phyloP scores from a whole-genome alignment of 2,113 vertebrate species.

The Thamnaconus septentrionalis region DNA sequence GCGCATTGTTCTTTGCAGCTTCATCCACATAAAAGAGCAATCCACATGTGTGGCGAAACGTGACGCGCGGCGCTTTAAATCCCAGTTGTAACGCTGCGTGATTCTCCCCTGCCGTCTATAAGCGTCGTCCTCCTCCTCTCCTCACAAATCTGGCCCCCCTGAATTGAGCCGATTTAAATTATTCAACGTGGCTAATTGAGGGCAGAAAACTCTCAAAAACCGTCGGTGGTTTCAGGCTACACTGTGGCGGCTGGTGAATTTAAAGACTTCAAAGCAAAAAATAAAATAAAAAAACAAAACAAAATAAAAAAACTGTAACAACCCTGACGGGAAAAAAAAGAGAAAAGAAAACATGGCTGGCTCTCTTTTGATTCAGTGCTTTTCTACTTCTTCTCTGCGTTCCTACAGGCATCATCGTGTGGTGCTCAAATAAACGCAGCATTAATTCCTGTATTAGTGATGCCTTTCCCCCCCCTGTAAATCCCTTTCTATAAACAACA shows the following conservation, averaged over 20 bases:
- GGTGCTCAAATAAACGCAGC: conserved; percentile 10
- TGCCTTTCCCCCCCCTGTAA: conserved; percentile 3
- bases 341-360: background rate
- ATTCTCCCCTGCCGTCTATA: conserved; percentile 12
- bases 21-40: background rate
- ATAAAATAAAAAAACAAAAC: too few relatives aligned
- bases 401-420: conserved; percentile 26
- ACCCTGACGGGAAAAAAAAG: too few relatives aligned
- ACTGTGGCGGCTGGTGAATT: conserved; percentile 40
- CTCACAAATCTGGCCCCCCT: conserved; percentile 15
- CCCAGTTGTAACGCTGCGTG: conserved; percentile 27
- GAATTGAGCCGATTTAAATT: conserved; percentile 35
- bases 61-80: conserved; percentile 14
- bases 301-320: too few relatives aligned
- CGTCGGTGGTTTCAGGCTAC: conserved; percentile 30
- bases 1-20: too few relatives aligned
- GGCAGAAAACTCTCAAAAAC: conserved; percentile 23
- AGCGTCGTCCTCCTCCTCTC: conserved; percentile 15
- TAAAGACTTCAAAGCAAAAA: conserved; percentile 36
- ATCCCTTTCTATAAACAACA: conserved; percentile 21
- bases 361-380: conserved; percentile 25
- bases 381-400: conserved; percentile 18
- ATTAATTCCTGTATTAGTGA: conserved; percentile 29
- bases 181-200: conserved; percentile 52
- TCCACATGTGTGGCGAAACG: conserved; percentile 11